Evolutionary conservation across 1,140 invertebrate genomes (phyloP), one percentile per base, ranked within the genome.

Genomic region (Phenacoccus solenopsis): DNA sequence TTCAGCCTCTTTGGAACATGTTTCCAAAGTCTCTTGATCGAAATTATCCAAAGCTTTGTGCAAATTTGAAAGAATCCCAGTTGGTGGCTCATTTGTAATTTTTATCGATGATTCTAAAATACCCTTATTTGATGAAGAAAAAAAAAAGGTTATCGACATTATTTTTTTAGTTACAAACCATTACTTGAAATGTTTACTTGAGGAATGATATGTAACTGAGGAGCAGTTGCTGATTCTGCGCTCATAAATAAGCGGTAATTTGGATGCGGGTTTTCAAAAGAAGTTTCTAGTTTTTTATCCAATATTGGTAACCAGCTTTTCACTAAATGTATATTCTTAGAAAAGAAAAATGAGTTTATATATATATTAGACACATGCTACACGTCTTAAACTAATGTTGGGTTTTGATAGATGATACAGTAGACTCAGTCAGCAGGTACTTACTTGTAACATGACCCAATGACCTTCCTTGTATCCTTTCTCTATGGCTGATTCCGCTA

Each of bases 41-140:
- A 98, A 98, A 80, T 96, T 96, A 76, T 95, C 90, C 30, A 98
- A 78, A 13, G 94, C 89, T 81, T 96, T 96, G 77, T 96, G 93
- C 22, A 96, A 83, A 79, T 97, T 98, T 0, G 94, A 93, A 78
- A 85, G 84, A 88, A 98, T 96, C 57, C 95, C 94, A 24, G 90
- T 93, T 0, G 95, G 94, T 3, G 94, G 93, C 79, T 98, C 94
- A 76, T 97, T 97, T 0, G 94, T 96, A 38, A 98, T 96, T 81
- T 98, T 98, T 75, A 97, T 94, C 0, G 93, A 90, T 0, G 91
- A 90, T 78, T 98, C 94, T 4, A 98, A 79, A 73, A 98, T 90
- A 68, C 94, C 94, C 81, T 89, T n/a, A n/a, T n/a, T n/a, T n/a
- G 83, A 20, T 4, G 73, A 70, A 28, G 69, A 70, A 24, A 69